Base-by-base conservation (phyloP, 2,113 vertebrate species). In the Pitta sordida region DNA sequence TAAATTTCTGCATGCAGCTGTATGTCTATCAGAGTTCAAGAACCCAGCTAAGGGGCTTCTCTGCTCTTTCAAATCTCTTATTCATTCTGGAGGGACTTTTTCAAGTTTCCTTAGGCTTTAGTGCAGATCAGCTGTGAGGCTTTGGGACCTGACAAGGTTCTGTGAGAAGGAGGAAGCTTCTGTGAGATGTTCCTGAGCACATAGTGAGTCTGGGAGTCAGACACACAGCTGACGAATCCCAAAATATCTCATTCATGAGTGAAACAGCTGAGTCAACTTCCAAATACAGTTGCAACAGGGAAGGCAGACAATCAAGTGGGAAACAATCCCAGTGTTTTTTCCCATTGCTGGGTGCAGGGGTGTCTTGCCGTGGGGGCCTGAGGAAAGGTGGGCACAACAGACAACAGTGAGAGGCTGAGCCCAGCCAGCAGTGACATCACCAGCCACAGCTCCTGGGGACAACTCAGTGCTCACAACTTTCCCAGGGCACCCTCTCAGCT, bases 341-440 rank as follows among this genome's bases (percentile, higher is more conserved):
- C 51, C 26, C 0, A 0, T 20, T 16, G 24, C 32, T 51, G 65
- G 22, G 6, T 4, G 3, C 39, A 24, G 46, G 21, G 34, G 3
- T 7, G 16, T n/a, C 51, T 18, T 9, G 1, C 23, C 26, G 4
- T 5, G 19, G 15, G 12, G 36, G n/a, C 43, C 7, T 1, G 2
- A n/a, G 67, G 58, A 41, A 6, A 58, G 43, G 30, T 6, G 51
- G 15, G 56, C 3, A 1, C 30, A 18, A 18, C 60, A 26, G 30
- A 23, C 9, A 12, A 34, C 29, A 24, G 44, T 0, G 6, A 23
- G 36, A 29, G 59, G 19, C 32, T 5, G 20, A 73, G 64, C 53
- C 58, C 44, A 20, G 20, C 23, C 63, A 20, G 80, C 49, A 86
- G 36, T 29, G 23, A 2, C 14, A 24, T 20, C n/a, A 9, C n/a